Conservation (phyloP, 2,797 vertebrate genomes). For the Cirrhinus mrigala region DNA sequence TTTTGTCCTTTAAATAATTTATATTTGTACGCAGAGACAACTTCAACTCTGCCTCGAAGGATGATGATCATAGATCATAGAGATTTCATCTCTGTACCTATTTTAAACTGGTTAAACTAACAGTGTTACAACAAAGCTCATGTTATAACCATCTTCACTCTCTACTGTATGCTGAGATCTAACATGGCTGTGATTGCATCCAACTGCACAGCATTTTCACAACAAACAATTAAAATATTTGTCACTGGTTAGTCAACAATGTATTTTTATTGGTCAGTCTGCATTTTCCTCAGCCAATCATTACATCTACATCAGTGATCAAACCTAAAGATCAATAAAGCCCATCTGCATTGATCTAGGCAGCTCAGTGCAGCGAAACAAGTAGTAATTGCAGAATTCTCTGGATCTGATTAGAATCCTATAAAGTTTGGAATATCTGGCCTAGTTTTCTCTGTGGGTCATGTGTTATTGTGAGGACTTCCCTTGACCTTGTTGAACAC, state of each 20-base stretch:
- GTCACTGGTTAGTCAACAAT: neutral
- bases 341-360: neutral
- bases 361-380: neutral
- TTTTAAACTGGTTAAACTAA: neutral
- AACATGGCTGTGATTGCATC: neutral
- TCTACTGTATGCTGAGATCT: neutral
- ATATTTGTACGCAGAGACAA: neutral
- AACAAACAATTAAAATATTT: neutral
- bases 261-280: neutral
- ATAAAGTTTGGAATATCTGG: neutral
- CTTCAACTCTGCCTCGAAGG: neutral
- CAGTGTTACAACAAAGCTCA: neutral
- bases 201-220: neutral
- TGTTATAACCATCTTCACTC: neutral
- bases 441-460: neutral
- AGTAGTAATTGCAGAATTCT: neutral
- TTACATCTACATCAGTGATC: neutral
- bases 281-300: neutral
- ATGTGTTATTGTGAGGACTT: neutral
- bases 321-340: neutral
- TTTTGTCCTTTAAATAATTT: neutral
- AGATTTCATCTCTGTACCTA: slow-evolving; percentile 1
- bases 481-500: slow-evolving; percentile 18
- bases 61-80: neutral
- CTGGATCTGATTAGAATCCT: neutral